These are phyloP conservation scores for Anguilla marmorata DNA, from an alignment of 2,797 vertebrate genomes.

Conservation along the genomic window DNA sequence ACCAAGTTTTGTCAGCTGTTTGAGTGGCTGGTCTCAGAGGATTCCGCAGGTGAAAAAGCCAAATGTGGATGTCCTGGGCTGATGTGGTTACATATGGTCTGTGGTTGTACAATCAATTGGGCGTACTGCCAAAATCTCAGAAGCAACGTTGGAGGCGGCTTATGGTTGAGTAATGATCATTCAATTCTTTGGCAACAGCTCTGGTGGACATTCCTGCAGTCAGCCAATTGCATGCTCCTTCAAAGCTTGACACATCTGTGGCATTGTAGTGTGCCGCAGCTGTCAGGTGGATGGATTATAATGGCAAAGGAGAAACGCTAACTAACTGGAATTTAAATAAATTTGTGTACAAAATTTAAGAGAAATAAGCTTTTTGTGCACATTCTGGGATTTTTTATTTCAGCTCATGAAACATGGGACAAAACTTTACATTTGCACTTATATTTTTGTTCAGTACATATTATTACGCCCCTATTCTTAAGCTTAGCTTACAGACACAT, in stretches of 20 bases:
- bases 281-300: no score
- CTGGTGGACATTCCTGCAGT: slow-evolving; percentile 35
- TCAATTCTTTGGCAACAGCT: slow-evolving; percentile 25
- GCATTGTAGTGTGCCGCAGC: no score
- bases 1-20: not conserved
- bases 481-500: not conserved
- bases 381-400: no score
- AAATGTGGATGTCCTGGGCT: slow-evolving; percentile 20
- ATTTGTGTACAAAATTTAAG: no score
- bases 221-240: slow-evolving; percentile 29
- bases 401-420: no score
- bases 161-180: slow-evolving; percentile 30
- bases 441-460: no score
- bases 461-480: not conserved
- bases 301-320: no score
- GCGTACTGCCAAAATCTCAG: not conserved
- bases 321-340: no score
- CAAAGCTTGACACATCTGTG: not conserved
- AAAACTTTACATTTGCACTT: no score
- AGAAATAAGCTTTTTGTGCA: no score
- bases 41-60: slow-evolving; percentile 26
- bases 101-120: not conserved
- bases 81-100: not conserved
- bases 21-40: not conserved
- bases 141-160: slow-evolving; percentile 27